Evolutionary conservation across 2,888 invertebrate species (phyloP), one percentile per base, ranked within the genome.

Genomic region (Dyspetes luteomarginatus): DNA sequence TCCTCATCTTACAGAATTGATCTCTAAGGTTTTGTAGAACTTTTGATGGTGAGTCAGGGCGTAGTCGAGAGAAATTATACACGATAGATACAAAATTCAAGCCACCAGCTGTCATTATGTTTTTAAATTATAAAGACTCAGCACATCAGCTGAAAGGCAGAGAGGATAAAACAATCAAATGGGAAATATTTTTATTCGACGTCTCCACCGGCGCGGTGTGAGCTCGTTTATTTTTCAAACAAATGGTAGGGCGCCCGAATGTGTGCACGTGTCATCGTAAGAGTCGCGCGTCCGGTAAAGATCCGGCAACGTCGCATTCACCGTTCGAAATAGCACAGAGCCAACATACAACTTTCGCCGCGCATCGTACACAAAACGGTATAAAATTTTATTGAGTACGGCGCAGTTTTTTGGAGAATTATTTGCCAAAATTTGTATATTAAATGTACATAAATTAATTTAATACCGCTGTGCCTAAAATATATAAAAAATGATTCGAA

Each of bases 321-420:
- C 73, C 84, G 89, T 89, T 89, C 89, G 89, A 88, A 89, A 88
- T 89, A 89, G 89, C 88, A 87, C 87, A 86, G 82, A 84, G 85
- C 85, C 85, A 41, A 72, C 67, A 60, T 67, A 84, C 85, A 84
- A 87, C 89, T 89, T 89, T 89, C 88, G 89, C 86, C 80, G 78
- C 76, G 68, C 64, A 68, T 80, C 69, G 71, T 78, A 80, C 72
- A 68, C 62, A 81, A 77, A 81, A 78, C 81, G 72, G 77, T 78
- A 71, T 75, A 79, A 82, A 73, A 55, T 56, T 41, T 52, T 67
- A 67, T 68, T 81, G 45, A 58, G 15, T 64, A 45, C 26, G 62
- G 12, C 41, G 64, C 48, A 64, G 48, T 36, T 62, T 45, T 77
- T 60, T 30, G 55, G 24, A 62, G 41, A 41, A 73, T 60, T 41